These are phyloP conservation scores for Tillus elongatus DNA, from an alignment of 2,888 invertebrate genomes.

Conservation along the genomic window DNA sequence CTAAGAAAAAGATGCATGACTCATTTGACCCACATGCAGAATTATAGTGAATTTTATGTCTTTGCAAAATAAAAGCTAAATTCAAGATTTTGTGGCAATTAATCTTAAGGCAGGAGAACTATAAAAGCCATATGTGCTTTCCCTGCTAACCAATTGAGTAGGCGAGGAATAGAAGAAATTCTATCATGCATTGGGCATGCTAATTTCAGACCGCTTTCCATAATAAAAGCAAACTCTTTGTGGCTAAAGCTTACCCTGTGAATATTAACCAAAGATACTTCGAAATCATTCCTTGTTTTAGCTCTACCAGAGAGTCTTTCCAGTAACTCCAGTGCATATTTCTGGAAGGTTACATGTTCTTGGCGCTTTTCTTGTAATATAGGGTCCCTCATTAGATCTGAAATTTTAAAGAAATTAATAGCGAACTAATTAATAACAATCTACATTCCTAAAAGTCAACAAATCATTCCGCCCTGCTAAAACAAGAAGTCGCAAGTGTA, in stretches of 20 bases:
- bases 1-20: too few species aligned
- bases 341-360: constrained; percentile 93
- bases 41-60: constrained; percentile 4
- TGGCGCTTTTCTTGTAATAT: constrained; percentile 92
- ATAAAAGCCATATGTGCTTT: too few species aligned
- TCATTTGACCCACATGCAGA: constrained; percentile 1
- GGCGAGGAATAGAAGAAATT: too few species aligned
- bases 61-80: constrained; percentile 11
- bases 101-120: not conserved
- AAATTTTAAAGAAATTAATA: constrained; percentile 25
- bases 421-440: too few species aligned
- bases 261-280: constrained; percentile 81
- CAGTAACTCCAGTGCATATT: constrained; percentile 81
- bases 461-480: too few species aligned
- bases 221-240: constrained; percentile 1
- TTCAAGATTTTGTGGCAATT: not conserved
- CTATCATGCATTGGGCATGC: too few species aligned
- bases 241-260: constrained; percentile 62
- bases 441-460: too few species aligned
- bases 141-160: too few species aligned
- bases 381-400: constrained; percentile 89
- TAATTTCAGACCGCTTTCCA: constrained; percentile 1
- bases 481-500: too few species aligned
- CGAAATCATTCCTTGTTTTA: constrained; percentile 70
- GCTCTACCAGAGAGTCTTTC: constrained; percentile 86